Base-by-base conservation (phyloP, 23 tunicate genomes). In the Halocynthia aurantium region DNA sequence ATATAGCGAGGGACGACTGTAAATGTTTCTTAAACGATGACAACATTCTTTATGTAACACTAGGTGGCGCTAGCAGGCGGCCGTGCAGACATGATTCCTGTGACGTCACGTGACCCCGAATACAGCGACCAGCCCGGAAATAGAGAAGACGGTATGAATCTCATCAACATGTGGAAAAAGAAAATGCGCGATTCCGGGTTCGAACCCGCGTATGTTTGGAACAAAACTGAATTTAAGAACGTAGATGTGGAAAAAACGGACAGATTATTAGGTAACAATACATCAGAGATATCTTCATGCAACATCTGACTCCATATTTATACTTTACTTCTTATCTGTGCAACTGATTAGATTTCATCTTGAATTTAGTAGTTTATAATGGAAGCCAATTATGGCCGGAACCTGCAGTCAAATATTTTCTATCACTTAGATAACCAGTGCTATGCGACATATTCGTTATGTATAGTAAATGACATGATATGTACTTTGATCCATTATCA, bases 41-140 rank as follows among this genome's bases (percentile, higher is more conserved):
- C 44, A 31, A 31, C 4, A 31, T 31, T 31, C 44, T 31, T 31
- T 31, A 31, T 31, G 44, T 31, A 0, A 31, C 44, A 31, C 44
- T 31, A 74, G 78, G 78, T 74, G 9, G 78, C 78, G 8, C 17
- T 74, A 31, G 78, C 64, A 52, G 78, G 78, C 9, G 78, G 78
- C n/a, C 66, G 78, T 8, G 31, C n/a, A 74, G 55, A 74, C 78
- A 74, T 74, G 78, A 52, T 12, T 22, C 78, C 78, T 12, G 21
- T 53, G 55, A 74, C 55, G 5, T 53, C 78, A 22, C 8, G 64
- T 10, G 78, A 74, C 6, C 57, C 55, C 4, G 78, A 74, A 74
- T 74, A 74, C 22, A 62, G 40, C 10, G 9, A 52, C 8, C 55
- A 12, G 18, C 1, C n/a, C 66, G 56, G 56, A 2, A 50, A 19